These are phyloP conservation scores for Pogoniulus pusillus DNA, from an alignment of 2,797 vertebrate genomes.

Conservation along the genomic window DNA sequence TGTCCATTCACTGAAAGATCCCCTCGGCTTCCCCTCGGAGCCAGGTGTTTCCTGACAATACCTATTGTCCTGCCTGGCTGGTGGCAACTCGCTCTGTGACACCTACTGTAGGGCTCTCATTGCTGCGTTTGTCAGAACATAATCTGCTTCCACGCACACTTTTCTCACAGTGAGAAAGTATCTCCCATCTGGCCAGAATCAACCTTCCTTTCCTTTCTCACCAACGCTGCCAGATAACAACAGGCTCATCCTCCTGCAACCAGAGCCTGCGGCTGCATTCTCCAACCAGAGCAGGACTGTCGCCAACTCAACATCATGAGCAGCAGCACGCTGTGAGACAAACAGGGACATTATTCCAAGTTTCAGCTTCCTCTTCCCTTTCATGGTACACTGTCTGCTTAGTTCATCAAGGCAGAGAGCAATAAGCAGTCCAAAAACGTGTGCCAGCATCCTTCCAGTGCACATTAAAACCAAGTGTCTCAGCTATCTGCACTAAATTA, in stretches of 20 bases:
- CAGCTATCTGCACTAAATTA: slow-evolving; percentile 45
- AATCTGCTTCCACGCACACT: slow-evolving; percentile 72
- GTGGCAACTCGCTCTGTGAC: slow-evolving; percentile 9
- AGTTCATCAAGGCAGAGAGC: slow-evolving; percentile 65
- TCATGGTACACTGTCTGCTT: slow-evolving; percentile 64
- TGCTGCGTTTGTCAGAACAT: slow-evolving; percentile 68
- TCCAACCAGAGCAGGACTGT: slow-evolving; percentile 13
- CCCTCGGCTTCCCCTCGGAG: slow-evolving; percentile 67
- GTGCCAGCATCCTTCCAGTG: slow-evolving; percentile 67
- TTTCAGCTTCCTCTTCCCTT: slow-evolving; percentile 66
- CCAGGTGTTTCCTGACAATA: slow-evolving; percentile 81
- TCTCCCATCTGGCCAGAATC: slow-evolving; percentile 76
- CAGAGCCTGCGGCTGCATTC: slow-evolving; percentile 20
- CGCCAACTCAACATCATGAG: slow-evolving; percentile 51
- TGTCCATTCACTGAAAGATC: slow-evolving; percentile 1
- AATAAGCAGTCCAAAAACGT: slow-evolving; percentile 9
- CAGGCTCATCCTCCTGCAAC: slow-evolving; percentile 64
- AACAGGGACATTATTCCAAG: slow-evolving; percentile 64
- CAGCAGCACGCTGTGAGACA: slow-evolving; percentile 59
- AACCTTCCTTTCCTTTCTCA: slow-evolving; percentile 84
- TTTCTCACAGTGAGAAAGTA: slow-evolving; percentile 74
- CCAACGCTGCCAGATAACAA: slow-evolving; percentile 75
- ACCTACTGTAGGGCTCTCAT: slow-evolving; percentile 49
- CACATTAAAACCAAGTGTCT: slow-evolving; percentile 22
- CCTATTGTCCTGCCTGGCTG: slow-evolving; percentile 46